A percentile compares a stretch with the other conserved stretches of the same genome.
Evolutionary conservation across 1,140 invertebrate genomes (phyloP).

Genomic region (Orius laevigatus): DNA sequence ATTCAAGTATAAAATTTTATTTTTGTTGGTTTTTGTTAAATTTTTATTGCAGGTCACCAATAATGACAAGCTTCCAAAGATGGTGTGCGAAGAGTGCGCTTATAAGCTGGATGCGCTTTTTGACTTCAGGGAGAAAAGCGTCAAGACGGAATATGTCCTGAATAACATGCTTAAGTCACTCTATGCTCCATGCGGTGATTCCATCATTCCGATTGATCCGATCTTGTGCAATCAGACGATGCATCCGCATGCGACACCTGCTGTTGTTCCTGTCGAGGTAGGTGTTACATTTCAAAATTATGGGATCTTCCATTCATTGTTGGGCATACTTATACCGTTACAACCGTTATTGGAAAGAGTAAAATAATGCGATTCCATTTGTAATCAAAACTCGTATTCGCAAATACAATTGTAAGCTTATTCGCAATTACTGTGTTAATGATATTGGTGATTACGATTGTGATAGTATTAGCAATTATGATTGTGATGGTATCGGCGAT

Average conservation of each 20-base stretch:
- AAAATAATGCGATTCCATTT: no score
- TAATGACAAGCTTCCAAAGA: conserved; percentile 39
- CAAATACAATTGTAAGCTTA: no score
- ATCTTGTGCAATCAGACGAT: neutral
- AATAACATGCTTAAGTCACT: conserved; percentile 17
- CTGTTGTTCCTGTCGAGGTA: neutral
- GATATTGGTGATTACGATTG: no score
- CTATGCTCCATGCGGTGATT: conserved; percentile 6
- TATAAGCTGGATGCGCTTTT: conserved; percentile 39
- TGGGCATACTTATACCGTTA: no score
- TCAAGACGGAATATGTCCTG: conserved; percentile 31
- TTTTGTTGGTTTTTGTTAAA: conserved; percentile 2
- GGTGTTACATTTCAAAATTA: no score
- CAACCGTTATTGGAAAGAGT: no score
- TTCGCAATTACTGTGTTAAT: no score
- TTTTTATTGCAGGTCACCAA: conserved; percentile 31
- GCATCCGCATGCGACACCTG: neutral
- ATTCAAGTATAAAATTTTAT: conserved; percentile 30
- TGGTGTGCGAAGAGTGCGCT: conserved; percentile 39
- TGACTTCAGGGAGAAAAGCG: conserved; percentile 38
- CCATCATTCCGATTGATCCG: conserved; percentile 2
- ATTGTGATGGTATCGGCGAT: no score
- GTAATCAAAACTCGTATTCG: no score
- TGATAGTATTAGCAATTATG: no score
- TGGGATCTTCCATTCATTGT: no score